These are phyloP conservation scores for Protobothrops flavoviridis DNA, from an alignment of 2,113 vertebrate genomes.

Conservation along the genomic window DNA sequence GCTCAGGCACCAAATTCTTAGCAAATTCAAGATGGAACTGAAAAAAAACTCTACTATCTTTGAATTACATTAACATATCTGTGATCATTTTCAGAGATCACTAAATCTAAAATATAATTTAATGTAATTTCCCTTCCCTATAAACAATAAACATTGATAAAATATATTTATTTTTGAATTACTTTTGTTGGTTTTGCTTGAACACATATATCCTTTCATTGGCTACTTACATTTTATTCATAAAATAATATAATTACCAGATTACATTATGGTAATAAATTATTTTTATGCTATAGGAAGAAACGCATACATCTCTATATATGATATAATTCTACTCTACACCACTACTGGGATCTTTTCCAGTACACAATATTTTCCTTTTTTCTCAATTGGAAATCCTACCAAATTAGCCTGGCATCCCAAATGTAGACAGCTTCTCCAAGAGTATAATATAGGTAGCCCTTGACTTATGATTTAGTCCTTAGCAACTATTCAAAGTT, in stretches of 20 bases:
- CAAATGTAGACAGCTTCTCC: neutral
- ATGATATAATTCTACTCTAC: neutral
- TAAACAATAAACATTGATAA: neutral
- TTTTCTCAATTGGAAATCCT: neutral
- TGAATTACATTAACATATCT: neutral
- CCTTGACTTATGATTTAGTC: neutral
- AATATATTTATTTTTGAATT: neutral
- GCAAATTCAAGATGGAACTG: too few relatives aligned
- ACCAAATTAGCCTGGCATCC: neutral
- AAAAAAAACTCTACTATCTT: neutral
- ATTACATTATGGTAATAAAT: neutral
- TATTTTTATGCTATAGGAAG: neutral
- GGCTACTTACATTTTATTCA: too few relatives aligned
- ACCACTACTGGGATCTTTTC: neutral
- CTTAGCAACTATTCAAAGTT: too few relatives aligned
- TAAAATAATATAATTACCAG: too few relatives aligned
- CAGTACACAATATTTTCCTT: neutral
- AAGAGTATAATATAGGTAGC: neutral
- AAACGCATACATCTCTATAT: neutral
- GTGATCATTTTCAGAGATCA: neutral
- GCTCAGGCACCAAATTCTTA: too few relatives aligned
- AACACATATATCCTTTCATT: too few relatives aligned
- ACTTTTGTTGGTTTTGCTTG: neutral
- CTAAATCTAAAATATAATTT: neutral
- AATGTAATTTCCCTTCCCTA: too few relatives aligned